Base-by-base conservation (phyloP, 2,797 vertebrate species). In the Dicrostonyx torquatus region DNA sequence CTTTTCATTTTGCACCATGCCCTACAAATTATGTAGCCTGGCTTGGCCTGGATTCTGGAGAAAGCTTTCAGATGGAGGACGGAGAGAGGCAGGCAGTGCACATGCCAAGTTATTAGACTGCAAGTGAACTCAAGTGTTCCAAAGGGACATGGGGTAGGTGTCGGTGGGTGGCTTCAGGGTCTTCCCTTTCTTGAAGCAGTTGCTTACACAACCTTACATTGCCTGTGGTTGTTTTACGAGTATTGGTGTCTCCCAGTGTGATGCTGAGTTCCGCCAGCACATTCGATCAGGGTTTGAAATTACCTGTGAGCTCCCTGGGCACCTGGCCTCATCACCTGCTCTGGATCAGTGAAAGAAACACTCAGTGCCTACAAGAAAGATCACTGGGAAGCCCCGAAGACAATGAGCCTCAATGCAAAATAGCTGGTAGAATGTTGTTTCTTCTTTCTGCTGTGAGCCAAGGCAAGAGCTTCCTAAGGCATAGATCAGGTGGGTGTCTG, bases 291-390 rank as follows among this genome's bases (percentile, higher is more conserved):
- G 78, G 82, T 82, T 77, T 87, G 60, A 72, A 91, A 91, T 89
- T 95, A 68, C 72, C 72, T 64, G 31, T 5, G 26, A 86, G 75
- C 79, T 92, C 78, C 55, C 31, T 50, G 60, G 87, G 77, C 43
- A 26, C 66, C 34, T 72, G 77, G 48, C 26, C 73, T 94, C 3
- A 20, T 87, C 58, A 72, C 22, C 48, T 93, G 60, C 86, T 94
- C 88, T 60, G 66, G 73, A 87, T 93, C 77, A 93, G 79, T 94
- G 82, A 95, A 91, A 87, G 64, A 79, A 93, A 90, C 78, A 66
- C 73, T 22, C 40, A n/a, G 79, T 80, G 90, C 79, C 45, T 73
- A 45, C 29, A 53, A 37, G 80, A 89, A 53, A 79, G 45, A 70
- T 93, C 62, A 73, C 45, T 29, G 13, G 31, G 64, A 88, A 72